phyloP scores from a whole-genome alignment of 2,113 vertebrate genomes.

The Corythaeola cristata region DNA sequence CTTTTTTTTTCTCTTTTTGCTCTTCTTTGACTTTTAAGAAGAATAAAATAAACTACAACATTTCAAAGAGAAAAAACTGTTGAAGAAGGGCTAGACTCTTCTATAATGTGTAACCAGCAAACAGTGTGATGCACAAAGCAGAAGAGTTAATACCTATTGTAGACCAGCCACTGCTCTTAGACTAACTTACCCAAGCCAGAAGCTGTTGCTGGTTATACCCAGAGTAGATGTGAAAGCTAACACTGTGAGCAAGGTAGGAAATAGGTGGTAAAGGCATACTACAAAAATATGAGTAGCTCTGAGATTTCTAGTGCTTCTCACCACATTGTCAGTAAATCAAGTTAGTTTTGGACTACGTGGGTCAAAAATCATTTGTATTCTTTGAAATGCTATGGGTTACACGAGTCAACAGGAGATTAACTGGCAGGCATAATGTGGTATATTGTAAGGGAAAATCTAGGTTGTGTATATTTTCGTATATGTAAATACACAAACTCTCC shows the following conservation, averaged over 20 bases:
- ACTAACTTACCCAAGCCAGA: background rate
- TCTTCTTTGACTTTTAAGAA: background rate
- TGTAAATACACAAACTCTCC: background rate
- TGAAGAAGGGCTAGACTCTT: background rate
- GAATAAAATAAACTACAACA: background rate
- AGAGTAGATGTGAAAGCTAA: background rate
- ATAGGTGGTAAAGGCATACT: background rate
- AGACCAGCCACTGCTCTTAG: background rate
- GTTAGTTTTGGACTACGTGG: background rate
- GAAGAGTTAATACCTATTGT: background rate
- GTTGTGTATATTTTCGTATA: background rate
- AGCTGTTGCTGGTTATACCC: background rate
- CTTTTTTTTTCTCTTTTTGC: background rate
- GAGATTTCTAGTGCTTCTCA: background rate
- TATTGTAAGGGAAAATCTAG: background rate
- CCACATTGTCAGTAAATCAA: background rate
- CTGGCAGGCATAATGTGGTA: background rate
- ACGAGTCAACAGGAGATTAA: background rate
- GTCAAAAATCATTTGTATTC: background rate
- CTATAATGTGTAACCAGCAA: accelerated
- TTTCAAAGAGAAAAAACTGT: background rate
- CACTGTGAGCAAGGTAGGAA: background rate
- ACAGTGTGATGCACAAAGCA: background rate
- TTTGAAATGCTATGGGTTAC: background rate
- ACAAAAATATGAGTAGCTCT: background rate